A percentile compares a stretch with the other conserved stretches of the same genome.
phyloP scores from a whole-genome alignment of 2,888 invertebrate species.

The Herminia tarsipennalis region DNA sequence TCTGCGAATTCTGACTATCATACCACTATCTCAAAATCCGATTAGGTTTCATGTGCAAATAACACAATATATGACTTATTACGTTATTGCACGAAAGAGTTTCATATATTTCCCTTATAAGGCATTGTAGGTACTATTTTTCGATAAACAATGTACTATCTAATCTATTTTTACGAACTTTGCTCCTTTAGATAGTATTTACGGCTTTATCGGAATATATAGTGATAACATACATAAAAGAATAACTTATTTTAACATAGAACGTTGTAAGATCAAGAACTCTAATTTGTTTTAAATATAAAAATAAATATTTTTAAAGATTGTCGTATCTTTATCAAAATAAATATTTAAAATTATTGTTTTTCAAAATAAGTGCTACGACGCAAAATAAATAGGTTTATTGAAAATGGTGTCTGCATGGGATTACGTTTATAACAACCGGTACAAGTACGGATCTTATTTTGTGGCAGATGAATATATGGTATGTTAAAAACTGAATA shows the following conservation, averaged over 20 bases:
- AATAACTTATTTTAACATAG: too few relatives aligned
- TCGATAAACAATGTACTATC: slow-evolving; percentile 30
- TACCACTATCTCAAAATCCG: too few relatives aligned
- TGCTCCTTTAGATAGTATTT: slow-evolving; percentile 36
- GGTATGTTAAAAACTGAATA: too few relatives aligned
- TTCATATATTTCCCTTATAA: slow-evolving; percentile 21
- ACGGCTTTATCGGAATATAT: slow-evolving; percentile 25
- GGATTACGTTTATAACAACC: slow-evolving; percentile 37
- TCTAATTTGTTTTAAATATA: too few relatives aligned
- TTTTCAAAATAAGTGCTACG: not conserved
- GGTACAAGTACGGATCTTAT: slow-evolving; percentile 19
- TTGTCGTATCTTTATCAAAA: too few relatives aligned
- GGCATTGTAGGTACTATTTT: slow-evolving; percentile 12
- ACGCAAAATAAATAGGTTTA: not conserved
- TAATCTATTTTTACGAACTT: slow-evolving; percentile 40
- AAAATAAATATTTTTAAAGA: too few relatives aligned
- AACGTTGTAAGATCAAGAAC: too few relatives aligned
- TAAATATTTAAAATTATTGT: not conserved
- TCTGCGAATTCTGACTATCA: too few relatives aligned
- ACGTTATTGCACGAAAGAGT: too few relatives aligned
- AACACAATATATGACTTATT: too few relatives aligned
- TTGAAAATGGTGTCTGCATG: slow-evolving; percentile 40
- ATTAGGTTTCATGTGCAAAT: too few relatives aligned
- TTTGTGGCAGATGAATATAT: slow-evolving; percentile 29
- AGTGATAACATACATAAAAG: slow-evolving; percentile 14